These are phyloP conservation scores for Drosophila mercatorum DNA, from an alignment of 2,888 invertebrate species.

Conservation along the genomic window DNA sequence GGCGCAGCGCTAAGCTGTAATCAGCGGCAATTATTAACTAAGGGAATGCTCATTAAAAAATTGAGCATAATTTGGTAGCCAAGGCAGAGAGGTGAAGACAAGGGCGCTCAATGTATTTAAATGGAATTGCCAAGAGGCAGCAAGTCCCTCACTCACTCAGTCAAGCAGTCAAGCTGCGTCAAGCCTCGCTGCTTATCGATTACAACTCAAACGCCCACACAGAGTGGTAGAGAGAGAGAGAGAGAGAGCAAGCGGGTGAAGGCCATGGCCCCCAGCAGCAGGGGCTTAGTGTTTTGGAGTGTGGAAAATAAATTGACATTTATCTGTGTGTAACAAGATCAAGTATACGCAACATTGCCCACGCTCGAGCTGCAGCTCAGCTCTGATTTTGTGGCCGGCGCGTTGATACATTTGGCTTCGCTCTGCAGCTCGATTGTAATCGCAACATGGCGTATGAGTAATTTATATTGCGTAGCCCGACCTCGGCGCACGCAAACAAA, in stretches of 20 bases:
- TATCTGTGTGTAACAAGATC: constrained; percentile 79
- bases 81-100: background rate
- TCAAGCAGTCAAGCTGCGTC: constrained; percentile 41
- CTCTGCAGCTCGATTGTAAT: constrained; percentile 45
- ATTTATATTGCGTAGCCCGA: constrained; percentile 49
- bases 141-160: constrained; percentile 27
- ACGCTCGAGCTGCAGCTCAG: constrained; percentile 29
- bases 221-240: background rate
- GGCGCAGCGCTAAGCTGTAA: constrained; percentile 15
- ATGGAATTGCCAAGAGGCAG: constrained; percentile 67
- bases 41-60: constrained; percentile 71
- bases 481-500: constrained; percentile 51
- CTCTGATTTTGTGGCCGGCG: constrained; percentile 61
- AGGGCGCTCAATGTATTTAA: constrained; percentile 38
- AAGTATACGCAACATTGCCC: constrained; percentile 73
- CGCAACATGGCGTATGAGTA: constrained; percentile 59
- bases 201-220: constrained; percentile 57
- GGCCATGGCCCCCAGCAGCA: constrained; percentile 44
- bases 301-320: constrained; percentile 80
- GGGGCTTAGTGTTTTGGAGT: constrained; percentile 75
- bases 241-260: constrained; percentile 29
- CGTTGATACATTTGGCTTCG: constrained; percentile 37
- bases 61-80: constrained; percentile 65
- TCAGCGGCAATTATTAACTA: constrained; percentile 66
- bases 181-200: constrained; percentile 72